phyloP scores from a whole-genome alignment of 1,140 invertebrate genomes.

The Ctenoplectra terminalis region DNA sequence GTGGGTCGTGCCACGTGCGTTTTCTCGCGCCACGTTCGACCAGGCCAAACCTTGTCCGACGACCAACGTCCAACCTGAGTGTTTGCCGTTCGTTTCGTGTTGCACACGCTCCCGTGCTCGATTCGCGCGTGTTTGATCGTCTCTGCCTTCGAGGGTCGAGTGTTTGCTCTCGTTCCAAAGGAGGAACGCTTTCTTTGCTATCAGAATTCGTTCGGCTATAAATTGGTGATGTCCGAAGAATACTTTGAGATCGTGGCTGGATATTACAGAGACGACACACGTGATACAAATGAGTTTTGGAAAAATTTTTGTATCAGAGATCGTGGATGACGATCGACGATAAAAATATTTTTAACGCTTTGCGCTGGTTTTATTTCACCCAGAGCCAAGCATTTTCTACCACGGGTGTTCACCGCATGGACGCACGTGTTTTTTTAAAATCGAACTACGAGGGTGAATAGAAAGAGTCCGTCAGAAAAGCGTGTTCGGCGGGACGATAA shows the following conservation, averaged over 20 bases:
- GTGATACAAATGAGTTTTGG: too few species aligned
- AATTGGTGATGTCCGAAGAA: too few species aligned
- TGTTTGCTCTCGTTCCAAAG: constrained; percentile 65
- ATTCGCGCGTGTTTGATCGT: constrained; percentile 3
- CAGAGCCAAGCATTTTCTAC: background rate
- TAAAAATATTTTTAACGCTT: background rate
- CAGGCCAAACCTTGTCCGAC: constrained; percentile 12
- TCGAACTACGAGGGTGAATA: background rate
- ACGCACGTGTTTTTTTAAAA: background rate
- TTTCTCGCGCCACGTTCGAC: constrained; percentile 45
- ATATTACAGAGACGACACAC: too few species aligned
- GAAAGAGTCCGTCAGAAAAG: background rate
- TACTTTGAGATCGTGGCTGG: background rate
- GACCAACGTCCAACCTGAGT: constrained; percentile 12
- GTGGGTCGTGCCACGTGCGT: constrained; percentile 57
- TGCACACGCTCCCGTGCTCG: background rate
- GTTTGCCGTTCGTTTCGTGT: constrained; percentile 52
- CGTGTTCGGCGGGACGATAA: background rate
- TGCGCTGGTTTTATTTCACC: too few species aligned
- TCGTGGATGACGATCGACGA: too few species aligned
- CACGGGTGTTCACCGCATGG: background rate
- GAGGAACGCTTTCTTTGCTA: background rate
- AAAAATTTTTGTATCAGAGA: too few species aligned
- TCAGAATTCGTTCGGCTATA: background rate
- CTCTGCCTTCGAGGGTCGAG: constrained; percentile 32